A percentile compares a stretch with the other conserved stretches of the same genome.
Evolutionary conservation across 1,140 invertebrate genomes (phyloP).

Genomic region (Listronotus oregonensis): DNA sequence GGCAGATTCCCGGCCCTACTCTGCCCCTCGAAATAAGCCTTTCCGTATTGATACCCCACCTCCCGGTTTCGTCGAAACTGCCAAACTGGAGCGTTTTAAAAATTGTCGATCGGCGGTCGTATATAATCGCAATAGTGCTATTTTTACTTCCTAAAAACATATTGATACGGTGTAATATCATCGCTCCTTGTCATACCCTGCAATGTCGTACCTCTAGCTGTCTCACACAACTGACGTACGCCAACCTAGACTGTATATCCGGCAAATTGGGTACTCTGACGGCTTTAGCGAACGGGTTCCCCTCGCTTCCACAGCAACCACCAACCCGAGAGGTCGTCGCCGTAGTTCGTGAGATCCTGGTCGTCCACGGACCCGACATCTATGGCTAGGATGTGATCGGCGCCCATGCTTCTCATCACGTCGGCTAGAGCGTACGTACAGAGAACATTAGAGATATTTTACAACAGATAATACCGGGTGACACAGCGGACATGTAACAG

Average conservation of each 20-base stretch:
- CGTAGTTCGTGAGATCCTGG: slow-evolving; percentile 96
- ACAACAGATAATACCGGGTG: too few relatives aligned
- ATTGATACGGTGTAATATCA: neutral
- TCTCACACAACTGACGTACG: slow-evolving; percentile 97
- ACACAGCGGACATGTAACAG: too few relatives aligned
- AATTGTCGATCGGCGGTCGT: slow-evolving; percentile 96
- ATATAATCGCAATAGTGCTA: slow-evolving; percentile 98
- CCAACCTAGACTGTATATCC: slow-evolving; percentile 95
- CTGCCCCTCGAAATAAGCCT: slow-evolving; percentile 85
- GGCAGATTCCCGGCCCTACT: slow-evolving; percentile 65
- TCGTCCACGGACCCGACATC: slow-evolving; percentile 98
- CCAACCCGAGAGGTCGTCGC: slow-evolving; percentile 96
- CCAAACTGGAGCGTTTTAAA: slow-evolving; percentile 97
- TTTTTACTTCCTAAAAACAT: slow-evolving; percentile 83
- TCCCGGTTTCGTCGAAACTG: slow-evolving; percentile 95
- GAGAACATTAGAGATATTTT: too few relatives aligned
- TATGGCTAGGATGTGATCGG: slow-evolving; percentile 93
- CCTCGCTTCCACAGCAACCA: slow-evolving; percentile 95
- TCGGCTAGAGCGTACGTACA: slow-evolving; percentile 91
- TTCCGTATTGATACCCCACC: slow-evolving; percentile 78
- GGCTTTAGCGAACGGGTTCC: slow-evolving; percentile 89
- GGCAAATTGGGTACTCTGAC: slow-evolving; percentile 95
- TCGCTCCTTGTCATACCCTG: neutral
- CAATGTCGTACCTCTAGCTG: slow-evolving; percentile 81
- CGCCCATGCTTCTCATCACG: slow-evolving; percentile 92